A percentile compares a stretch with the other conserved stretches of the same genome.
Evolutionary conservation across 2,888 invertebrate genomes (phyloP).

Genomic region (Keiferia lycopersicella): DNA sequence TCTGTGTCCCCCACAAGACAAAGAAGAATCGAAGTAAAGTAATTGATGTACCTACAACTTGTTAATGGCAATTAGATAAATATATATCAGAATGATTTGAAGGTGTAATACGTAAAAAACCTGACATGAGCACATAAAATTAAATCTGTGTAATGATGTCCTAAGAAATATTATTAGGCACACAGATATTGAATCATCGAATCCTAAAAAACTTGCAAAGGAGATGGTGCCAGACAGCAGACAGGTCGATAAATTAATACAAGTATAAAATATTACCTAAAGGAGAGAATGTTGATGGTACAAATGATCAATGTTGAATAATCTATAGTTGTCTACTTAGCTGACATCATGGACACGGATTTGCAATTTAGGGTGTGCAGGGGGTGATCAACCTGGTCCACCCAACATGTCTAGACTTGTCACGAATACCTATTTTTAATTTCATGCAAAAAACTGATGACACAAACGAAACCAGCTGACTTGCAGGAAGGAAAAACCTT

Average conservation of each 20-base stretch:
- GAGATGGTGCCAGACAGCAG: conserved; percentile 54
- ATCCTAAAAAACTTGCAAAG: conserved; percentile 55
- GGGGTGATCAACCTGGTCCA: conserved; percentile 53
- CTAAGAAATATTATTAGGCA: conserved; percentile 37
- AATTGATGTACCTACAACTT: conserved; percentile 1
- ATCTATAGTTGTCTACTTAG: conserved; percentile 67
- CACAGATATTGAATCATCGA: conserved; percentile 53
- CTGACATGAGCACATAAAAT: conserved; percentile 35
- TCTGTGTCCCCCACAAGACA: too few relatives aligned
- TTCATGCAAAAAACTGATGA: conserved; percentile 46
- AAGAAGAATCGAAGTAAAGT: too few relatives aligned
- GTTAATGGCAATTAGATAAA: conserved; percentile 20
- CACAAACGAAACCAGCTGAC: conserved; percentile 53
- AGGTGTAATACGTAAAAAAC: conserved; percentile 30
- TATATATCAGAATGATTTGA: neutral
- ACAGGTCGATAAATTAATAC: conserved; percentile 59
- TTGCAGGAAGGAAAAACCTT: conserved; percentile 35
- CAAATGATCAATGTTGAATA: conserved; percentile 69
- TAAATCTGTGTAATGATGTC: conserved; percentile 35
- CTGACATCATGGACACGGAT: conserved; percentile 53
- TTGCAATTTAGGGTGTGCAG: conserved; percentile 51
- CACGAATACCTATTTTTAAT: conserved; percentile 41
- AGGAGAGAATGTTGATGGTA: conserved; percentile 51
- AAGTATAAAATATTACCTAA: conserved; percentile 46
- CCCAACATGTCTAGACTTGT: conserved; percentile 58